A percentile compares a stretch with the other conserved stretches of the same genome.
phyloP scores from a whole-genome alignment of 2,113 vertebrate genomes.

The Vulpes ferrilata region DNA sequence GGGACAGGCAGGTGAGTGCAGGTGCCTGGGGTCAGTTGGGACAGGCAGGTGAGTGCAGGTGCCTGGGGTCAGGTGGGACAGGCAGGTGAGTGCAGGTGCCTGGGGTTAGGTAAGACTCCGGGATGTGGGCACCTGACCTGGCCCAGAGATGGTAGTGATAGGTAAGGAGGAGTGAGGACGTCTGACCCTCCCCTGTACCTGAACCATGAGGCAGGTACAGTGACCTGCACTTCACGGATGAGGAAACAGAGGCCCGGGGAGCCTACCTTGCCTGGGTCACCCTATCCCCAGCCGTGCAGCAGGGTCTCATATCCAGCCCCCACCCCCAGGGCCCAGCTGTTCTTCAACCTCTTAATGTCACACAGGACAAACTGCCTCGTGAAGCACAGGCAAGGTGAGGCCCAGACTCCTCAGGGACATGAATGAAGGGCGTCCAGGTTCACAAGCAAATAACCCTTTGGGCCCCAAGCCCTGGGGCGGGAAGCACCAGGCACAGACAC shows the following conservation, averaged over 20 bases:
- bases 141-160: neutral
- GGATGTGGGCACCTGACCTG: neutral
- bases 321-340: fast-evolving
- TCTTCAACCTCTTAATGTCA: neutral
- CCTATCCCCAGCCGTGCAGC: too few relatives aligned
- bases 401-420: neutral
- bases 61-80: too few relatives aligned
- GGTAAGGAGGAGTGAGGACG: too few relatives aligned
- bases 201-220: neutral
- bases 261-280: neutral
- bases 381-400: neutral
- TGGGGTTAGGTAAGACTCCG: neutral
- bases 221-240: neutral
- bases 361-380: neutral
- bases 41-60: neutral
- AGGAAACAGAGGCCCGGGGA: too few relatives aligned
- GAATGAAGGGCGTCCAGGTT: neutral
- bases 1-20: too few relatives aligned
- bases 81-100: neutral
- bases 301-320: neutral
- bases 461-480: too few relatives aligned
- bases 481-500: neutral
- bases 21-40: neutral
- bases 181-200: neutral
- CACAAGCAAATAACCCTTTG: neutral